Base-by-base conservation (phyloP, 2,797 vertebrate genomes). In the Galaxias olidus region DNA sequence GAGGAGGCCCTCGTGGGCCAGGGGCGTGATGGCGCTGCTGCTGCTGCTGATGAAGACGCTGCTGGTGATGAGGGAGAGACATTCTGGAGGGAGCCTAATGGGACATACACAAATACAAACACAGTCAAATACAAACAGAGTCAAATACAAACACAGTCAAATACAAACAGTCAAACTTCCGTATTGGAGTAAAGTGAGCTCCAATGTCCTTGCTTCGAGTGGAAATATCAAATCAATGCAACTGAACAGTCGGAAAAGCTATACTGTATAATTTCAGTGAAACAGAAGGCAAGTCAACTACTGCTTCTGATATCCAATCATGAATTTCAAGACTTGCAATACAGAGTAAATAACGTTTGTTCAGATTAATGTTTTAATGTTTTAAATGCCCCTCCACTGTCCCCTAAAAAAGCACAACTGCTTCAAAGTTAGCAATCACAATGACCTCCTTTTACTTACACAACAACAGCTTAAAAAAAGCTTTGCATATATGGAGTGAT, bases 1-100 rank as follows among this genome's bases (percentile, higher is more conserved):
- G 81, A 63, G 92, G 91, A 53, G 92, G 90, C 68, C 94, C 92
- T 72, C 93, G 93, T 55, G 73, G 80, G 63, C 80, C 87, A 0
- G 90, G 87, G 55, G 90, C 89, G 81, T 87, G 86, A 62, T 90
- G 77, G 42, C 65, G 67, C 20, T 68, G 90, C 71, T 89, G 89
- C 59, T 87, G 89, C 19, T 88, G 81, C 42, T 87, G 89, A 13
- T 64, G 74, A 62, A 17, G 63, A n/a, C 66, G 69, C 14, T 85
- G 87, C 4, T 70, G 78, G 51, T 77, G 69, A 18, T 73, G 82
- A 66, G 84, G 86, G 64, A 80, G 77, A 66, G 79, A 75, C 88
- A 93, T 90, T 72, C 90, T 82, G 46, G 78, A 79, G n/a, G 80
- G 74, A 17, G 72, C 77, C 73, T 77, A 82, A 66, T 80, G 49